A percentile compares a stretch with the other conserved stretches of the same genome.
These are phyloP conservation scores for Druon quercuslanigerum DNA, from an alignment of 1,140 invertebrate species.

Conservation along the genomic window DNA sequence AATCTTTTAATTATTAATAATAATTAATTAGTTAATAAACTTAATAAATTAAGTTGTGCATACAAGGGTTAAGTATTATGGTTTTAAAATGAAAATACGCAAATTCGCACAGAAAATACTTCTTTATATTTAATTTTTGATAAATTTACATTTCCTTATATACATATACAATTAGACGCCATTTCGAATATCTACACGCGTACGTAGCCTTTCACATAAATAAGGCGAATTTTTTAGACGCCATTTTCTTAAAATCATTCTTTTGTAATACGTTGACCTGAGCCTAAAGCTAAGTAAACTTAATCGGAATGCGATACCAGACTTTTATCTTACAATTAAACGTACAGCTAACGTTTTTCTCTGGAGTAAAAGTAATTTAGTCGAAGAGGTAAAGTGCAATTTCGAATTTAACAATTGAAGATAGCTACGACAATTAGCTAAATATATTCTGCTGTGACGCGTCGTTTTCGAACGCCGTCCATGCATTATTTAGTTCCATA, in stretches of 20 bases:
- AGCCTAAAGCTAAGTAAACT: constrained; percentile 60
- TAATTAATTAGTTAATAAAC: too few relatives aligned
- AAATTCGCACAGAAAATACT: constrained; percentile 71
- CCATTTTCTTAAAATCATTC: constrained; percentile 40
- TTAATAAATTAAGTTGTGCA: too few relatives aligned
- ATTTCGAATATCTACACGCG: constrained; percentile 49
- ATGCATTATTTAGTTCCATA: constrained; percentile 99
- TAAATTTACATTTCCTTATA: constrained; percentile 73
- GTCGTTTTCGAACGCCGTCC: constrained; percentile 97
- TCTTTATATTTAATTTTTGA: constrained; percentile 69
- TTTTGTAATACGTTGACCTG: constrained; percentile 45
- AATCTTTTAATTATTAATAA: too few relatives aligned
- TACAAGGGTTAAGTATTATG: too few relatives aligned
- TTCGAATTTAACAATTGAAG: constrained; percentile 62
- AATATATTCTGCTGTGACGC: constrained; percentile 90
- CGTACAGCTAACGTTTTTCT: constrained; percentile 54
- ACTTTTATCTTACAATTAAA: constrained; percentile 61
- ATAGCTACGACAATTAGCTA: constrained; percentile 74
- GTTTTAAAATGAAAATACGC: constrained; percentile 41
- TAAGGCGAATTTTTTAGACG: constrained; percentile 39
- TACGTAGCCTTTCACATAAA: constrained; percentile 43
- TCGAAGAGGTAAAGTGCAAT: constrained; percentile 60
- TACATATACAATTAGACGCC: constrained; percentile 60
- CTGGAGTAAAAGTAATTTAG: constrained; percentile 60
- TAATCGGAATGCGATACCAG: constrained; percentile 67